phyloP scores from a whole-genome alignment of 1,140 invertebrate species.

The Eubasilissa regina region DNA sequence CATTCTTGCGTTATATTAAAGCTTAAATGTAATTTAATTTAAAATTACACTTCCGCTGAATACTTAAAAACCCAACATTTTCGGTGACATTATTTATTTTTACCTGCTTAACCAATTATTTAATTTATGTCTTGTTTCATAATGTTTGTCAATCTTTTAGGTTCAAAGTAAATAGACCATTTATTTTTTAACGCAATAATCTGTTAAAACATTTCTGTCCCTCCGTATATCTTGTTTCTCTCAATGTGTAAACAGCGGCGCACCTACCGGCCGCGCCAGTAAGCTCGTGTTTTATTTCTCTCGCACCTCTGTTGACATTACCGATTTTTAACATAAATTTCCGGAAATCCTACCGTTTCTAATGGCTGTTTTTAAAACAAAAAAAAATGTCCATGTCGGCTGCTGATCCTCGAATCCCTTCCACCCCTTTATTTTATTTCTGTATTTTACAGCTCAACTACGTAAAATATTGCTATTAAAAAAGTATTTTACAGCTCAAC shows the following conservation, averaged over 20 bases:
- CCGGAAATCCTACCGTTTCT: slow-evolving; percentile 33
- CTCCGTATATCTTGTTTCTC: slow-evolving; percentile 24
- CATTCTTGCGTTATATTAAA: too few species aligned
- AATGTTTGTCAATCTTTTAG: too few species aligned
- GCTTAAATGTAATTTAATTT: too few species aligned
- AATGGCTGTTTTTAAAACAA: slow-evolving; percentile 22
- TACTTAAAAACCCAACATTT: too few species aligned
- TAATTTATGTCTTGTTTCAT: too few species aligned
- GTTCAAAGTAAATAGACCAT: too few species aligned
- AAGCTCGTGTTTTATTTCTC: slow-evolving; percentile 49
- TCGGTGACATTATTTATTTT: too few species aligned
- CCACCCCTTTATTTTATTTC: not conserved
- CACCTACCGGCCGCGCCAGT: slow-evolving; percentile 23
- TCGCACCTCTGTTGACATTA: slow-evolving; percentile 51
- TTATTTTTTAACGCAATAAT: slow-evolving; percentile 32
- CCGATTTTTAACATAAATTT: slow-evolving; percentile 52
- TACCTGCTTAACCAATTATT: too few species aligned
- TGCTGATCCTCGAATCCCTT: slow-evolving; percentile 30
- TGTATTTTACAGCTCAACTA: too few species aligned
- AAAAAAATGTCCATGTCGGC: slow-evolving; percentile 37
- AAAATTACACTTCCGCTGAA: too few species aligned
- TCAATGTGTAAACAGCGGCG: slow-evolving; percentile 8
- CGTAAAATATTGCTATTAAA: too few species aligned
- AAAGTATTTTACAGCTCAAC: too few species aligned
- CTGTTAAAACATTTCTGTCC: slow-evolving; percentile 21